These are phyloP conservation scores for Acronicta psi DNA, from an alignment of 2,888 invertebrate genomes.

Conservation along the genomic window DNA sequence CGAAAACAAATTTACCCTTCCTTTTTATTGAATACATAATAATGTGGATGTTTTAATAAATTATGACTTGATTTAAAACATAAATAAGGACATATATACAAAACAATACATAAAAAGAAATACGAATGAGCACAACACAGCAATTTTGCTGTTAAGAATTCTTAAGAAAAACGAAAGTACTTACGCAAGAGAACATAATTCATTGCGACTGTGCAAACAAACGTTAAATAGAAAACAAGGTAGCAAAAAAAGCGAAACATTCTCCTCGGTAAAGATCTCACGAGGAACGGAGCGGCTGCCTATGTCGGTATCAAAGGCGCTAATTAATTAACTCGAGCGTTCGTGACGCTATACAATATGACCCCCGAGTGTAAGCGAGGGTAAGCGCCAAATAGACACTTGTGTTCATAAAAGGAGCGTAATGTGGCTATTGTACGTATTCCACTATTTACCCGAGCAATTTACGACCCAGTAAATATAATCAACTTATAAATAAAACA, in stretches of 20 bases:
- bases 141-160: no score
- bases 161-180: conserved; percentile 17
- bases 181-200: conserved; percentile 23
- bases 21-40: neutral
- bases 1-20: conserved; percentile 9
- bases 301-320: conserved; percentile 69
- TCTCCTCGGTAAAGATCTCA: conserved; percentile 64
- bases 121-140: conserved; percentile 2
- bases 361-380: conserved; percentile 61
- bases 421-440: conserved; percentile 46
- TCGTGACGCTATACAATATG: conserved; percentile 66
- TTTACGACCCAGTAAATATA: conserved; percentile 14
- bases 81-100: neutral
- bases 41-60: neutral
- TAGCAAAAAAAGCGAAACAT: conserved; percentile 61
- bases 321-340: conserved; percentile 81
- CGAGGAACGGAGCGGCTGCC: conserved; percentile 43
- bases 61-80: neutral
- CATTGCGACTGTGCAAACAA: conserved; percentile 45
- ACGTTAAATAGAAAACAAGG: conserved; percentile 53
- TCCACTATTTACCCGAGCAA: conserved; percentile 30
- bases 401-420: conserved; percentile 46
- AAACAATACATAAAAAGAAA: neutral
- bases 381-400: conserved; percentile 59
- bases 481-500: conserved; percentile 15